Base-by-base conservation (phyloP, 2,797 vertebrate species). In the Cirrhinus molitorella region DNA sequence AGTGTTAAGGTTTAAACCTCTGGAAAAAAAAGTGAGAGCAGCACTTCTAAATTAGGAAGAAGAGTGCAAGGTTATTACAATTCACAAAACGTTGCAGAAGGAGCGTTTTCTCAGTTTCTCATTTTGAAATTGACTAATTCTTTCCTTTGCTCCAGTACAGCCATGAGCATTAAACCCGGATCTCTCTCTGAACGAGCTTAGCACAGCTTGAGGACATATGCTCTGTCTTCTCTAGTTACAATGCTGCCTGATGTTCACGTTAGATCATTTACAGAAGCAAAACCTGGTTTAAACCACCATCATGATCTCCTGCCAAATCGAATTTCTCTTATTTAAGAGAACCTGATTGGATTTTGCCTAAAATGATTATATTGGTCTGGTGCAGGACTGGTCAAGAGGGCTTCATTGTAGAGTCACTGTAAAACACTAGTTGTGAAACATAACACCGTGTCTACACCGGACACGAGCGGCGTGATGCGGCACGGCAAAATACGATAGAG, bases 261-360 rank as follows among this genome's bases (percentile, higher is more conserved):
- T 67, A 47, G 57, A 80, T 83, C 25, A 66, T 70, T 75, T 25
- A 83, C 55, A 80, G 74, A 82, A 74, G 66, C 25, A 74, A 63
- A 65, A 51, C 19, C 9, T 79, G 80, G 55, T 81, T 53, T 77
- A n/a, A 83, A 66, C 49, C 25, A 34, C 9, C 57, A 47, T 81
- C 43, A 6, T 72, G 51, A 72, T 80, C 57, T 47, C 65, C 51
- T 77, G 72, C 66, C 34, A 88, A 88, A 86, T 86, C 66, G 0
- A 78, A 86, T 86, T 88, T 28, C 6, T 40, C 16, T 55, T 72
- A 59, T 61, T 83, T 70, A 78, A 59, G 16, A 57, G 31, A 85
- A 68, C 23, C 75, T 83, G 87, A 86, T 88, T 88, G 83, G 21
- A 73, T 86, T 86, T 72, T 31, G 28, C 55, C 23, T 72, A 11